Evolutionary conservation across 2,888 invertebrate genomes (phyloP).

Genomic region (Argyresthia goedartella): DNA sequence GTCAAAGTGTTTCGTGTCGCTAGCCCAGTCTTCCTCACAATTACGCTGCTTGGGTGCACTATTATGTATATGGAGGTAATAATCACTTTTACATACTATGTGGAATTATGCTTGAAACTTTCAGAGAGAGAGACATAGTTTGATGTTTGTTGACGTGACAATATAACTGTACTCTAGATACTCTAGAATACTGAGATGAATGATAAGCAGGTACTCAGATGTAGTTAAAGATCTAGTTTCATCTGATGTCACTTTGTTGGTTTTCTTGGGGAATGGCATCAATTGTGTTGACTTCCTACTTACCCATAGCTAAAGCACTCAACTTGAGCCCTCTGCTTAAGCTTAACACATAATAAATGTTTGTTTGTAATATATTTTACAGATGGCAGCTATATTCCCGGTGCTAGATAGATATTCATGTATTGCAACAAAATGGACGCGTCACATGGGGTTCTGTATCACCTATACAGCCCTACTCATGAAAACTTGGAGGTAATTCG

Average conservation of each 20-base stretch:
- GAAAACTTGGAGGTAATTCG: slow-evolving; percentile 93
- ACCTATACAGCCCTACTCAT: slow-evolving; percentile 93
- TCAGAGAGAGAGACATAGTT: no score
- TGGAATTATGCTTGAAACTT: no score
- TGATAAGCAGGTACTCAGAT: no score
- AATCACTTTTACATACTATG: slow-evolving; percentile 13
- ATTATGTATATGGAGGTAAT: slow-evolving; percentile 94
- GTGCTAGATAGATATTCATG: slow-evolving; percentile 88
- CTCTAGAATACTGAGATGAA: no score
- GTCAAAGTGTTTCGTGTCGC: slow-evolving; percentile 94
- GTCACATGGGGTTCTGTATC: slow-evolving; percentile 93
- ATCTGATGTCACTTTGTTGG: no score
- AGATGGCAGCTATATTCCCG: slow-evolving; percentile 95
- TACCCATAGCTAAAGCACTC: no score
- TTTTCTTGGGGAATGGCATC: no score
- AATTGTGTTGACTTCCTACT: no score
- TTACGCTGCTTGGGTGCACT: slow-evolving; percentile 90
- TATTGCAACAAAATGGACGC: slow-evolving; percentile 92
- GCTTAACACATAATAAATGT: no score
- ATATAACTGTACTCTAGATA: no score
- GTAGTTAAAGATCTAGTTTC: no score
- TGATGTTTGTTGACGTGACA: neutral
- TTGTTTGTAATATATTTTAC: slow-evolving; percentile 8
- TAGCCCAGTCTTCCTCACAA: slow-evolving; percentile 91
- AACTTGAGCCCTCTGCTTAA: no score